Evolutionary conservation across 2,888 invertebrate species (phyloP).

Genomic region (Autographa gamma): DNA sequence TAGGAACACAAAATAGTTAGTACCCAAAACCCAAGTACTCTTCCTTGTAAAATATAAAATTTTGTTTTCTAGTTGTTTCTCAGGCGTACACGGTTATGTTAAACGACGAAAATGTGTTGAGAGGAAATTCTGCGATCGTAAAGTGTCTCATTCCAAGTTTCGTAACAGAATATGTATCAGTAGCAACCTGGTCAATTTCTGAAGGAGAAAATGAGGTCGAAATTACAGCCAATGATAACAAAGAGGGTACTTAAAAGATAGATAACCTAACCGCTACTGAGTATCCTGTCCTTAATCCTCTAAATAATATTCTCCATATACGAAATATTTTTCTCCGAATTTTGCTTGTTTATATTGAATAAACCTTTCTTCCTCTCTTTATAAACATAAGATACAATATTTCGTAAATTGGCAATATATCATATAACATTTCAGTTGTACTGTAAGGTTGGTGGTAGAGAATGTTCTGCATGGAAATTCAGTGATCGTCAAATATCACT

Average conservation of each 20-base stretch:
- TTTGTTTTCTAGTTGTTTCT: conserved; percentile 93
- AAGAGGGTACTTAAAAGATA: conserved; percentile 75
- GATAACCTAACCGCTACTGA: conserved; percentile 20
- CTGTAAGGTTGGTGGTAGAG: conserved; percentile 97
- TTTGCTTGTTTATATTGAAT: conserved; percentile 58
- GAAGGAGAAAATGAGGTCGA: conserved; percentile 87
- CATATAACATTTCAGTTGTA: conserved; percentile 93
- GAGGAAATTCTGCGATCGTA: conserved; percentile 96
- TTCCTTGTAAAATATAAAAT: too few relatives aligned
- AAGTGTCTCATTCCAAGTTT: conserved; percentile 98
- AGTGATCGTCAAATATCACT: conserved; percentile 97
- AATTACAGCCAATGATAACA: conserved; percentile 75
- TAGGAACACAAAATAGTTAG: too few relatives aligned
- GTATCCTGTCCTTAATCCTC: conserved; percentile 49
- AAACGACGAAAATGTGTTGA: conserved; percentile 97
- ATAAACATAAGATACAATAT: conserved; percentile 20
- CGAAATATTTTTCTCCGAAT: conserved; percentile 41
- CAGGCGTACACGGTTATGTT: conserved; percentile 96
- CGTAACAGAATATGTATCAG: conserved; percentile 96
- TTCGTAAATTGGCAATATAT: conserved; percentile 10
- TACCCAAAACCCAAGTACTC: too few relatives aligned
- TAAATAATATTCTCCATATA: conserved; percentile 23
- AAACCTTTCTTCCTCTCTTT: conserved; percentile 51
- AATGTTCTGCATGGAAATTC: conserved; percentile 97
- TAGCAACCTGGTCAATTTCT: conserved; percentile 95